These are phyloP conservation scores for Myotis vivesi DNA, from an alignment of 2,797 vertebrate species.

Conservation along the genomic window DNA sequence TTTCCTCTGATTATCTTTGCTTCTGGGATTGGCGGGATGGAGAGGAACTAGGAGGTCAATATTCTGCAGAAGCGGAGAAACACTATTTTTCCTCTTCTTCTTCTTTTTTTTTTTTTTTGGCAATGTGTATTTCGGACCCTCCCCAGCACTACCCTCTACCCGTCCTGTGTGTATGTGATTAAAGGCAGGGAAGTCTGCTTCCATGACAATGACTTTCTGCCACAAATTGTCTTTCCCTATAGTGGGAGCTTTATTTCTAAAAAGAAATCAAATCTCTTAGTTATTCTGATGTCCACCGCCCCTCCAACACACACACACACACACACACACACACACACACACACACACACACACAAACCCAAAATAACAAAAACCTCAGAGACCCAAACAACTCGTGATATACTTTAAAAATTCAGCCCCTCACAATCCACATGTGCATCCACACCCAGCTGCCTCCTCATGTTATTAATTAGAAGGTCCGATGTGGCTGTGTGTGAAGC, in stretches of 20 bases:
- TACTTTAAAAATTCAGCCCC: background rate
- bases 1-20: conserved; percentile 50
- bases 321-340: too few species aligned
- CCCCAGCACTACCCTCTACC: background rate
- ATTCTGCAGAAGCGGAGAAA: background rate
- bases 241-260: conserved; percentile 51
- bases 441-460: background rate
- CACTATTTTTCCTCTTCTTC: background rate
- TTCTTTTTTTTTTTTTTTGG: background rate
- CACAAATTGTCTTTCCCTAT: conserved; percentile 22
- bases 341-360: background rate
- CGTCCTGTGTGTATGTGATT: background rate
- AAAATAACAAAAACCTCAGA: background rate
- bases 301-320: too few species aligned
- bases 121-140: background rate
- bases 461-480: background rate
- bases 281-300: background rate
- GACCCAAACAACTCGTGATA: background rate
- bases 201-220: background rate
- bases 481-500: background rate
- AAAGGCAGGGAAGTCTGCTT: background rate
- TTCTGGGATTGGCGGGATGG: conserved; percentile 35
- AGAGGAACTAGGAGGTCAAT: background rate
- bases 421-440: background rate
- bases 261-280: conserved; percentile 48